Conservation (phyloP, 30 jellyfish, hydroid and myxozoan genomes). For the Chrysaora quinquecirrha region DNA sequence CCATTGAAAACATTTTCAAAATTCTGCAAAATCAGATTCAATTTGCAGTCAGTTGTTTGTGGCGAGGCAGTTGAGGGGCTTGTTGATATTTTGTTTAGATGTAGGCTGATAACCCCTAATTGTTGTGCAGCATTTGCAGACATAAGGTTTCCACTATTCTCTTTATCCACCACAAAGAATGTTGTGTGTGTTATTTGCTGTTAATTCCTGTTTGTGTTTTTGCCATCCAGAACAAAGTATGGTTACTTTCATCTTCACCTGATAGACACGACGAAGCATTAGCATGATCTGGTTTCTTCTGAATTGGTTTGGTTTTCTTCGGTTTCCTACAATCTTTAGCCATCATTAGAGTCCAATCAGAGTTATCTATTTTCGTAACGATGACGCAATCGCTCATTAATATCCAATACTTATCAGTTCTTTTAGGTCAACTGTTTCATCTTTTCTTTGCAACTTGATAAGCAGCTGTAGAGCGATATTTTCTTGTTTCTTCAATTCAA, state of each 20-base stretch:
- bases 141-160: constrained; percentile 20
- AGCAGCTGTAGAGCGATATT: constrained; percentile 16
- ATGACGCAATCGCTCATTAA: too few relatives aligned
- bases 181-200: too few relatives aligned
- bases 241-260: too few relatives aligned
- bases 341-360: too few relatives aligned
- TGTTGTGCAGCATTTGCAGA: constrained; percentile 3
- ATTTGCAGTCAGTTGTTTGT: neutral
- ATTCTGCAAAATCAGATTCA: neutral
- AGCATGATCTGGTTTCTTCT: too few relatives aligned
- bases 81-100: neutral
- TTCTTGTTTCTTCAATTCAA: constrained; percentile 31
- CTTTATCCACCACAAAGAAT: constrained; percentile 7
- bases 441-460: constrained; percentile 10
- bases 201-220: too few relatives aligned
- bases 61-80: neutral
- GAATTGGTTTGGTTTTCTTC: too few relatives aligned
- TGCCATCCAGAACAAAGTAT: too few relatives aligned
- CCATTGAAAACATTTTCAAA: constrained; percentile 19
- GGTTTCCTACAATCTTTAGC: too few relatives aligned
- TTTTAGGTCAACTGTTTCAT: neutral
- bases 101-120: neutral
- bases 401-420: too few relatives aligned
- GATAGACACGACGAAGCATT: too few relatives aligned
- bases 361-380: too few relatives aligned